Evolutionary conservation across 64 coral and sea anemone species (phyloP), one percentile per base, ranked within the genome.

Genomic region (Catalaphyllia jardinei): DNA sequence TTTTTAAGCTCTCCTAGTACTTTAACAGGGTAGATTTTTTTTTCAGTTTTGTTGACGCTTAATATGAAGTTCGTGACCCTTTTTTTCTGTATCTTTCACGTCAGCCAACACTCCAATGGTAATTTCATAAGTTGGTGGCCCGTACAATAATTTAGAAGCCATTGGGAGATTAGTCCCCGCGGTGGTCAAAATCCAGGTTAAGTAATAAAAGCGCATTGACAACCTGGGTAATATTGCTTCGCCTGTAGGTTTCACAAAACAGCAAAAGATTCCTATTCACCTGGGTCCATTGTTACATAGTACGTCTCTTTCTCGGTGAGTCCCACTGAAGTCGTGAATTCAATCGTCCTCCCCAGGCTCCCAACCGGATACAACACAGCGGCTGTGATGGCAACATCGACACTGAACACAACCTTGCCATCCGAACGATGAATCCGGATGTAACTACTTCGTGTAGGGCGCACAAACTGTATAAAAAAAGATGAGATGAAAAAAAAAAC

Each of bases 251-350:
- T n/a, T n/a, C n/a, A 24, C 20, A n/a, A n/a, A n/a, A n/a, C n/a
- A n/a, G n/a, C 16, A 76, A 76, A 76, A 0, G 1, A 0, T 19
- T 16, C 3, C 39, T 20, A 38, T 61, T 83, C 35, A 95, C 93
- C 93, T 88, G 84, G 93, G 62, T 95, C 93, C 84, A 95, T 67
- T 15, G 86, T 57, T 3, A 95, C 46, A 82, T 91, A 95, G 77
- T 95, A 95, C 10, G 71, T 92, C 19, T 83, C 77, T 72, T 92
- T 95, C 85, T 95, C 93, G 8, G 57, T 76, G 31, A 95, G 92
- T 13, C n/a, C 57, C 27, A 88, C 80, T 52, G 78, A 76, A 13
- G 89, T 89, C 55, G 83, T 95, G 60, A 91, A 92, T 65, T 91
- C 10, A 12, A 95, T 73, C 24, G 55, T 92, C 63, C 93, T 38